phyloP scores from a whole-genome alignment of 1,140 invertebrate genomes.

The Aphis craccivora region DNA sequence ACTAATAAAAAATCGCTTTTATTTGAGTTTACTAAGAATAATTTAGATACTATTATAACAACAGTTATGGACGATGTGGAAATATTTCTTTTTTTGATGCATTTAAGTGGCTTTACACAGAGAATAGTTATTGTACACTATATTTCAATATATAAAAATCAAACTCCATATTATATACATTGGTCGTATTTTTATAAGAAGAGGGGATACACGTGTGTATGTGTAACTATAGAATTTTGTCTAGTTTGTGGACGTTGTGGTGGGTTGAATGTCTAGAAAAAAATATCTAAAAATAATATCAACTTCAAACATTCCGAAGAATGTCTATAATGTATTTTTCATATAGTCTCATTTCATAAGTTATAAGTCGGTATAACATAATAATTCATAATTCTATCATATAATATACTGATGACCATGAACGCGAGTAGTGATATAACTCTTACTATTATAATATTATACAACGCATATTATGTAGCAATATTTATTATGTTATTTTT shows the following conservation, averaged over 20 bases:
- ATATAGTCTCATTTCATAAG: not conserved
- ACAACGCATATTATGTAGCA: not conserved
- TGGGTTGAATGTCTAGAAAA: conserved; percentile 14
- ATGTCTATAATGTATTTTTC: not conserved
- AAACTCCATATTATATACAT: not conserved
- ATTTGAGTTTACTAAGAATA: too few relatives aligned
- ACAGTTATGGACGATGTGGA: not conserved
- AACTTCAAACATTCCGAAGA: not conserved
- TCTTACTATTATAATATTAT: not conserved
- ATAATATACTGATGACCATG: not conserved
- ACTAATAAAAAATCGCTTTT: not conserved
- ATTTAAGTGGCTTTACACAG: not conserved
- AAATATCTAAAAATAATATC: conserved; percentile 19
- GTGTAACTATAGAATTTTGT: not conserved
- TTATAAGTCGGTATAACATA: not conserved
- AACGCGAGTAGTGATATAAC: not conserved
- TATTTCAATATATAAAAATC: not conserved
- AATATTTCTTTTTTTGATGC: not conserved
- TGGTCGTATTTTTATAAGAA: not conserved
- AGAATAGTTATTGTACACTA: not conserved
- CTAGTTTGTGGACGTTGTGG: not conserved
- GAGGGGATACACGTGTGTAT: not conserved
- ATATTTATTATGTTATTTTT: not conserved
- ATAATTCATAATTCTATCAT: conserved; percentile 5
- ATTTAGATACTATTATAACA: not conserved